phyloP scores from a whole-genome alignment of 2,113 vertebrate genomes.

The Aspidoscelis tigris region DNA sequence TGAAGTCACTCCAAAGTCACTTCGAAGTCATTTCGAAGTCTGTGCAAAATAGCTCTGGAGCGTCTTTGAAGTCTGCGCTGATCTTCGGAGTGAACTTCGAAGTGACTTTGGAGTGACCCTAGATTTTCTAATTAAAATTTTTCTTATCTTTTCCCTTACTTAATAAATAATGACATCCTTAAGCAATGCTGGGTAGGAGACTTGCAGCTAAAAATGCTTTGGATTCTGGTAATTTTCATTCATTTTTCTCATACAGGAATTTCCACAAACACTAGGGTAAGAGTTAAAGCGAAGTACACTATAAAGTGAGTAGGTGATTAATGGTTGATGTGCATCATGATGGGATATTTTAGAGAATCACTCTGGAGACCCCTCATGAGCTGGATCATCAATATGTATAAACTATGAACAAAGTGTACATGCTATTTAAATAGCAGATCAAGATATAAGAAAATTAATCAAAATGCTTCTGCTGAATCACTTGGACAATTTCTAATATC shows the following conservation, averaged over 20 bases:
- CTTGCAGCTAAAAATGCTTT: background rate
- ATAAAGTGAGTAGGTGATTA: background rate
- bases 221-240: conserved; percentile 26
- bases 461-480: background rate
- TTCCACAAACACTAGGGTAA: conserved; percentile 2
- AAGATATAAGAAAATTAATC: background rate
- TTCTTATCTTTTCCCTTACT: background rate
- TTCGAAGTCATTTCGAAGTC: no score
- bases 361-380: background rate
- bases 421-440: background rate
- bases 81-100: no score
- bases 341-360: background rate
- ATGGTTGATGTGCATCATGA: background rate
- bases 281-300: background rate
- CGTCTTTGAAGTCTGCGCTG: no score
- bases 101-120: no score
- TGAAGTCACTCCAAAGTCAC: no score
- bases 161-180: background rate
- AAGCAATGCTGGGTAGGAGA: conserved; percentile 26
- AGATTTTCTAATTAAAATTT: background rate
- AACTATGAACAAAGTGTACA: background rate
- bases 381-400: background rate
- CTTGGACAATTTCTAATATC: background rate
- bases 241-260: background rate
- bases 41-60: no score